Base-by-base conservation (phyloP, 2,888 invertebrate species). In the Entomobrya proxima region DNA sequence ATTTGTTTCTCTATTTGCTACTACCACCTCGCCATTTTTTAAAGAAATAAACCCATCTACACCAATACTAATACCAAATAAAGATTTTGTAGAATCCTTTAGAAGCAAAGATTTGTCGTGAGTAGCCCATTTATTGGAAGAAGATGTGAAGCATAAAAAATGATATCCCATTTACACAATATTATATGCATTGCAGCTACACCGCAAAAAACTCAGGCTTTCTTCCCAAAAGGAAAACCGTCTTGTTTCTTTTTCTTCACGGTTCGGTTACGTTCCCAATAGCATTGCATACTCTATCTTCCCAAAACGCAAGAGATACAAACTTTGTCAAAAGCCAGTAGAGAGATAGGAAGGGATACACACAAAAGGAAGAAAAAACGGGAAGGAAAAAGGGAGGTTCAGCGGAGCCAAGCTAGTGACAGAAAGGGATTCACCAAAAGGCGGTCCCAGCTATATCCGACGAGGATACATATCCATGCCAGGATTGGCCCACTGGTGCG, bases 351-450 rank as follows among this genome's bases (percentile, higher is more conserved):
- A 61, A 40, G 30, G 9, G 35, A 37, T 30, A 55, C 37, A 55
- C 18, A 40, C 35, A 76, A 30, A n/a, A n/a, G n/a, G n/a, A n/a
- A 24, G 24, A 37, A 21, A 67, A 47, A 64, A 64, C 64, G 67
- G 37, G 61, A 64, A 64, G 67, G 77, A 78, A 78, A 78, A 75
- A 78, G 78, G 78, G 78, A 64, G 78, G 78, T 64, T 78, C 78
- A 47, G 13, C n/a, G 35, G n/a, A 78, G 67, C 47, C 21, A 67
- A 30, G 47, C 61, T 21, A 40, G 47, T 58, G 58, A 81, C 81
- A 58, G 74, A 40, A 72, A 81, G 40, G 81, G 74, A 72, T 81
- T 81, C 81, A 72, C 81, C 58, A 74, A 58, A n/a, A 81, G 81
- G 72, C 81, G 81, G 81, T 40, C 72, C 81, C 81, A 78, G 32